Evolutionary conservation across 2,797 vertebrate species (phyloP), one percentile per base, ranked within the genome.

Genomic region (Prionace glauca): DNA sequence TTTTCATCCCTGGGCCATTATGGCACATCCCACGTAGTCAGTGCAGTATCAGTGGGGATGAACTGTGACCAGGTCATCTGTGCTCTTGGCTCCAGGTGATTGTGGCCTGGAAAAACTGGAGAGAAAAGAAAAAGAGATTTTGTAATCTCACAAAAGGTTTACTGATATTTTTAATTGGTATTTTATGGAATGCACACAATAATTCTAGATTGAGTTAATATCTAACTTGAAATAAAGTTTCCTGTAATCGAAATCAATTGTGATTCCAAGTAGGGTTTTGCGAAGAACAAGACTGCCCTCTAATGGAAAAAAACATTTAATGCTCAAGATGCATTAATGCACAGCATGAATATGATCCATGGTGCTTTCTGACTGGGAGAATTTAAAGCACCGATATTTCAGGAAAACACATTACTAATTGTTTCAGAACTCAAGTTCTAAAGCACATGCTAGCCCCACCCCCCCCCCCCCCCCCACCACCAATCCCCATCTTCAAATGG

Each of bases 231-330:
- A 92, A 69, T 92, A 92, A 92, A 92, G n/a, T 41, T 92, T 69
- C 90, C 65, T 69, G 90, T 67, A 41, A 41, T 41, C 36, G 90
- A n/a, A 69, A 92, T 92, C n/a, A 69, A 92, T 92, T 92, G 16
- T 92, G 65, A 92, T 41, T 69, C 65, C 90, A 92, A 69, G 22
- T 3, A 92, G 11, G 22, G 9, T 41, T 77, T 56, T 12, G 71
- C 93, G 16, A 72, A 95, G 93, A 95, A 56, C 93, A 95, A 95
- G 71, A 95, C 4, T 95, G 93, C 93, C 93, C 93, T 77, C 93
- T 41, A 95, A 60, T 95, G 93, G 93, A 50, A 72, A 95, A 26
- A 26, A 50, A 29, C 20, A 77, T 74, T 95, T 69, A 74, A 5
- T 77, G 93, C 71, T 56, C 93, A 11, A 74, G 71, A 56, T 32